These are phyloP conservation scores for Neosilurus hyrtlii DNA, from an alignment of 2,797 vertebrate genomes.

Conservation along the genomic window DNA sequence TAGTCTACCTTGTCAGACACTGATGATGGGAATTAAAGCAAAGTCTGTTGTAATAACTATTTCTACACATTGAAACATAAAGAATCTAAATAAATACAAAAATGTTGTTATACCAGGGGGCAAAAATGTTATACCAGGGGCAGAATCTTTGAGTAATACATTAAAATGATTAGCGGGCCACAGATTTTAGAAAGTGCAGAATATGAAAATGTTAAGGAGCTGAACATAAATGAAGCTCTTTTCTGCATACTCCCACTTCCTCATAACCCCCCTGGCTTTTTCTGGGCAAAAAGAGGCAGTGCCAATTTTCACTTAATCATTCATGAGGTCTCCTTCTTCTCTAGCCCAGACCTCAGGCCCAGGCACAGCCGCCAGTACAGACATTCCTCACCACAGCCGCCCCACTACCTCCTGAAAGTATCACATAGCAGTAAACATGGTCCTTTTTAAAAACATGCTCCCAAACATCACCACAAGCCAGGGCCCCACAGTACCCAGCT, in stretches of 20 bases:
- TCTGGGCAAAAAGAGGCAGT: conserved; percentile 31
- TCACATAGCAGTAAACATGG: conserved; percentile 53
- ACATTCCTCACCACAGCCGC: conserved; percentile 40
- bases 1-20: conserved; percentile 19
- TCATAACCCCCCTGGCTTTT: conserved; percentile 32
- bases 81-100: conserved; percentile 3
- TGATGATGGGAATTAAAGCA: conserved; percentile 6
- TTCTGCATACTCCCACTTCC: conserved; percentile 38
- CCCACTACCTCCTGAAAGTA: conserved; percentile 49
- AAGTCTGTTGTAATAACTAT: conserved; percentile 8
- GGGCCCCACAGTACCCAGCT: conserved; percentile 39
- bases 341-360: conserved; percentile 27
- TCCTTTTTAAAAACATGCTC: conserved; percentile 55
- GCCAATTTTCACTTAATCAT: conserved; percentile 56
- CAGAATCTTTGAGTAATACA: conserved; percentile 24
- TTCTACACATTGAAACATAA: not conserved
- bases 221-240: conserved; percentile 26
- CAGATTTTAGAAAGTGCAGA: conserved; percentile 20
- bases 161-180: conserved; percentile 36
- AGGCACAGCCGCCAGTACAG: conserved; percentile 33
- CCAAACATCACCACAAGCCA: conserved; percentile 50
- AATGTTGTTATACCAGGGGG: conserved; percentile 11
- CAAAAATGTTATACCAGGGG: conserved; percentile 24
- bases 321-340: conserved; percentile 48
- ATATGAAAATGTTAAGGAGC: conserved; percentile 40